phyloP scores from a whole-genome alignment of 2,888 invertebrate species.

The Lapara coniferarum region DNA sequence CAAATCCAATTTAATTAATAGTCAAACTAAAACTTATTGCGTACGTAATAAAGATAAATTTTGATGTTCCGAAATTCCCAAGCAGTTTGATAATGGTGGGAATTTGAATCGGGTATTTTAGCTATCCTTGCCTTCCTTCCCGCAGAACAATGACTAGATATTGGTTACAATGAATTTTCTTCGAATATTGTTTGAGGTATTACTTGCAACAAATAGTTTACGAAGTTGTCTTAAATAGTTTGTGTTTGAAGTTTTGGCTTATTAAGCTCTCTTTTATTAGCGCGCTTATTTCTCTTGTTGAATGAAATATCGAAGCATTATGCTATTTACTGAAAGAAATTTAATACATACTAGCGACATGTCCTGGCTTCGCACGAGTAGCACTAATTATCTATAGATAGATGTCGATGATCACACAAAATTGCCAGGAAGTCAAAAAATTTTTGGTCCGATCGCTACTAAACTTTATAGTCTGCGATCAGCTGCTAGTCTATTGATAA shows the following conservation, averaged over 20 bases:
- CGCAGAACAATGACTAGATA: constrained; percentile 50
- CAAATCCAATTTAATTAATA: constrained; percentile 28
- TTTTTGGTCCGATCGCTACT: no score
- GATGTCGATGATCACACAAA: no score
- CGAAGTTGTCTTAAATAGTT: constrained; percentile 6
- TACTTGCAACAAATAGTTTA: constrained; percentile 15
- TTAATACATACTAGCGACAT: no score
- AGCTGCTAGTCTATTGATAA: no score
- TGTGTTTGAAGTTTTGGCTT: not conserved
- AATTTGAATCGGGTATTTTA: constrained; percentile 62
- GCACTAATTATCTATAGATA: no score
- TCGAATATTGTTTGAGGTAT: constrained; percentile 25
- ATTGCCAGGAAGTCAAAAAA: no score
- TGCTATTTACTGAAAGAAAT: no score
- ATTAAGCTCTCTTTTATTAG: not conserved
- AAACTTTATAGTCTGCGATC: no score
- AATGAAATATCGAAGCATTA: no score
- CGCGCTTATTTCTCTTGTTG: not conserved
- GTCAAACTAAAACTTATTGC: constrained; percentile 45
- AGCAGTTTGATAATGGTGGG: constrained; percentile 37
- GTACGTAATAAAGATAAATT: constrained; percentile 48
- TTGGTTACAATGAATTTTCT: constrained; percentile 39
- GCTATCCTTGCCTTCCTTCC: constrained; percentile 48
- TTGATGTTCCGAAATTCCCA: constrained; percentile 30
- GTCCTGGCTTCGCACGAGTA: no score